These are phyloP conservation scores for Centropus unirufus DNA, from an alignment of 2,113 vertebrate species.

Conservation along the genomic window DNA sequence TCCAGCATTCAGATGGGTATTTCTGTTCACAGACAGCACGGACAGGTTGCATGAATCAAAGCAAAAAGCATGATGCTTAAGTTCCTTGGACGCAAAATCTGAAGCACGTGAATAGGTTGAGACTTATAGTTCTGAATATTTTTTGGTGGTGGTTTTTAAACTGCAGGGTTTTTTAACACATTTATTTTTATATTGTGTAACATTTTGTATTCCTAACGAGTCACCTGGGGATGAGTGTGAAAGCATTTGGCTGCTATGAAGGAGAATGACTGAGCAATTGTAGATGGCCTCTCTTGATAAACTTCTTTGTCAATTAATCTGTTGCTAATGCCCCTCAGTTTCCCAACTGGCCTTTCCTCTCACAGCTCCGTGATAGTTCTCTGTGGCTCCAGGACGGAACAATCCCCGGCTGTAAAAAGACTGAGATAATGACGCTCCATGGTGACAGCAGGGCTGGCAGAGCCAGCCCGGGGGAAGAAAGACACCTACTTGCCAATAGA, in stretches of 20 bases:
- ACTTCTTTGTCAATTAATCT: conserved; percentile 63
- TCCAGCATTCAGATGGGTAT: background rate
- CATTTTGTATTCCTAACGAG: background rate
- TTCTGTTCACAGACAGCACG: background rate
- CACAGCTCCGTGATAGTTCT: conserved; percentile 28
- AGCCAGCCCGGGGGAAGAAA: conserved; percentile 59
- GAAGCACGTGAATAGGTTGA: rapidly evolving
- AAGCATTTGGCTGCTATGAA: background rate
- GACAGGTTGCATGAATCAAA: background rate
- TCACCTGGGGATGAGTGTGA: background rate
- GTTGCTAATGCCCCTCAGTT: conserved; percentile 17
- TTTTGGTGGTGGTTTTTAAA: background rate
- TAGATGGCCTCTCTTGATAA: conserved; percentile 65
- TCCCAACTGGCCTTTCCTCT: conserved; percentile 45
- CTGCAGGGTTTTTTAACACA: background rate
- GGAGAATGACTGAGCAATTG: background rate
- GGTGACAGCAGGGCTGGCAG: conserved; percentile 72
- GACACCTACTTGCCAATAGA: conserved; percentile 66
- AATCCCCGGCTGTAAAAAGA: conserved; percentile 72
- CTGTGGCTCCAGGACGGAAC: conserved; percentile 57
- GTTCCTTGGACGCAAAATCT: background rate
- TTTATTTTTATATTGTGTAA: background rate
- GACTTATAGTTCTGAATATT: background rate
- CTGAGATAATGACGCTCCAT: conserved; percentile 68
- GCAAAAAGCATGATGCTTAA: background rate